These are phyloP conservation scores for Myrmecobius fasciatus DNA, from an alignment of 2,113 vertebrate species.

Conservation along the genomic window DNA sequence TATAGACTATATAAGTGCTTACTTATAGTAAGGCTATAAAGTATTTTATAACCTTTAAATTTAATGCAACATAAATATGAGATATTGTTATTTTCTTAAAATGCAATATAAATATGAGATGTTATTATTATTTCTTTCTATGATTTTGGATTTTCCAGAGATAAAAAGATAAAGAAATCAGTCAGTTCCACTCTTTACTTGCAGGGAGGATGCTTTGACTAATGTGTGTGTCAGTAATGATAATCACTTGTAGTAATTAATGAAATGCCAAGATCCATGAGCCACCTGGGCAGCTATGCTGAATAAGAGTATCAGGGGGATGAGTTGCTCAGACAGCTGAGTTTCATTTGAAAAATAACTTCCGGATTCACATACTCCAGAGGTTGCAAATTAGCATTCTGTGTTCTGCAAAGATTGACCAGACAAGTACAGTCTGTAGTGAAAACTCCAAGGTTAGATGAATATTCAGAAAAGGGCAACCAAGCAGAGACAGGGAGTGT, in stretches of 20 bases:
- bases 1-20: no score
- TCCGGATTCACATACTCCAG: slow-evolving; percentile 39
- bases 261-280: slow-evolving; percentile 41
- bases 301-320: slow-evolving; percentile 15
- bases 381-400: slow-evolving; percentile 44
- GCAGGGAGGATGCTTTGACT: slow-evolving; percentile 52
- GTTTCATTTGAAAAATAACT: slow-evolving; percentile 56
- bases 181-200: neutral
- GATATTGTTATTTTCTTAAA: neutral
- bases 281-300: slow-evolving; percentile 39
- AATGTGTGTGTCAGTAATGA: slow-evolving; percentile 35
- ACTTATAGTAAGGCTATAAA: no score
- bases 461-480: slow-evolving; percentile 31
- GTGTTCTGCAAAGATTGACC: slow-evolving; percentile 32
- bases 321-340: slow-evolving; percentile 55
- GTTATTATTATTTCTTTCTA: neutral
- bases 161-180: neutral
- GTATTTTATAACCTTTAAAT: neutral
- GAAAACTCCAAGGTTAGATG: slow-evolving; percentile 49
- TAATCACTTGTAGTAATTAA: slow-evolving; percentile 25
- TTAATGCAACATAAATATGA: neutral
- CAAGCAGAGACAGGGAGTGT: slow-evolving; percentile 35
- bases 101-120: neutral
- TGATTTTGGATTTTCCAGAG: neutral
- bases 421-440: slow-evolving; percentile 11